Conservation (phyloP, 2,113 vertebrate species). For the Circaetus cinerascens region DNA sequence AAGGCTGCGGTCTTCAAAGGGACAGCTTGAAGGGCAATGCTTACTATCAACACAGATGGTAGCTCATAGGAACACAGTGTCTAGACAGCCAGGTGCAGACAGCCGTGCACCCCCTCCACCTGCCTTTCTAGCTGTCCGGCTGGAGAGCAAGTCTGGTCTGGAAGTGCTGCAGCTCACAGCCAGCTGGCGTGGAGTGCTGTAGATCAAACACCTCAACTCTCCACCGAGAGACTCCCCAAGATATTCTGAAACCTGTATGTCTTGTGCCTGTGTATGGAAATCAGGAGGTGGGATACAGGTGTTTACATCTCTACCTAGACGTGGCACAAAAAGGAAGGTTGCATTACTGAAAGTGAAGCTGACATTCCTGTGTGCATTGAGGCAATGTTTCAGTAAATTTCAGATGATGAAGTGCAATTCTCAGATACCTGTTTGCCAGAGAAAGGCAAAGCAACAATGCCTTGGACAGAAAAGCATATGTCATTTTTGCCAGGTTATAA, state of each 20-base stretch:
- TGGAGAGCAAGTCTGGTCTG: neutral
- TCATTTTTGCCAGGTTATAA: neutral
- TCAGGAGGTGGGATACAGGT: neutral
- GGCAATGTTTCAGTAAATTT: neutral
- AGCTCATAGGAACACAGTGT: neutral
- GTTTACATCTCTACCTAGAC: neutral
- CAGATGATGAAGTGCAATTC: neutral
- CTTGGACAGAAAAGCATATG: neutral
- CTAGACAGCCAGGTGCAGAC: neutral
- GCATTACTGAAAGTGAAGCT: neutral
- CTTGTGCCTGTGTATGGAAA: neutral
- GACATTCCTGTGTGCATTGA: neutral
- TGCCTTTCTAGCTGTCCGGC: neutral
- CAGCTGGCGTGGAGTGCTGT: neutral
- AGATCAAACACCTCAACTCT: neutral
- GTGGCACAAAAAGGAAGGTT: neutral
- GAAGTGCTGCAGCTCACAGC: neutral
- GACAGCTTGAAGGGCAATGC: neutral
- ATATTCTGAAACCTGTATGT: neutral
- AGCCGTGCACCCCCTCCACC: rapidly evolving
- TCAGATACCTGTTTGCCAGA: neutral
- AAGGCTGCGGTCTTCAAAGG: neutral
- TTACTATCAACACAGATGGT: neutral
- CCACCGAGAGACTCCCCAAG: neutral
- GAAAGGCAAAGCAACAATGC: neutral